phyloP scores from a whole-genome alignment of 2,113 vertebrate genomes.

The Hypanus sabinus region DNA sequence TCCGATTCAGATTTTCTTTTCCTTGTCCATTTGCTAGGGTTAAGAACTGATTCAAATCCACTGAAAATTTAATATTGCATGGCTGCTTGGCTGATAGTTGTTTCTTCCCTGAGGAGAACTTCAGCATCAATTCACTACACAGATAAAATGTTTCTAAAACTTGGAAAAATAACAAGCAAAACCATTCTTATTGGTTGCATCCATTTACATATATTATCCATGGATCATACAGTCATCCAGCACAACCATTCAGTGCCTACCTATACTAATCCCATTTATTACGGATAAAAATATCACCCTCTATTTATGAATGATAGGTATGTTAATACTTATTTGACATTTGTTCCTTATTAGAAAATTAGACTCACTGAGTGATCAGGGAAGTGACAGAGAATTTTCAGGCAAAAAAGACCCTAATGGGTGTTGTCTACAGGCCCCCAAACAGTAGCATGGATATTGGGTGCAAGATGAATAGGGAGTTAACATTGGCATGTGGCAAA shows the following conservation, averaged over 20 bases:
- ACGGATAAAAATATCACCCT: background rate
- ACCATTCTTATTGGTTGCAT: background rate
- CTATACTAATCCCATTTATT: too few species aligned
- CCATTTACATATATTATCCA: background rate
- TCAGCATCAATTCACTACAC: background rate
- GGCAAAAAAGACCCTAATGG: too few species aligned
- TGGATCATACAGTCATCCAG: background rate
- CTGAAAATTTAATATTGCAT: background rate
- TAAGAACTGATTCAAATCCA: background rate
- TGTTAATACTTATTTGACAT: background rate
- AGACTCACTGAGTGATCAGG: background rate
- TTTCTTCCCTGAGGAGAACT: background rate
- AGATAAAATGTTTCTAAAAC: background rate
- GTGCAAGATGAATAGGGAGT: too few species aligned
- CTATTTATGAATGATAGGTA: background rate
- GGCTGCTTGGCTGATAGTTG: background rate
- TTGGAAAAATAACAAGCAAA: background rate
- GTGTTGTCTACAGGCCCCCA: too few species aligned
- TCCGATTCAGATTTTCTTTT: background rate
- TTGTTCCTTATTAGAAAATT: background rate
- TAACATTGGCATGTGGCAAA: too few species aligned
- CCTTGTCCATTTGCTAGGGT: background rate
- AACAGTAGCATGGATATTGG: too few species aligned
- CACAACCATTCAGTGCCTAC: too few species aligned
- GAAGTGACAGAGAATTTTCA: background rate